Conservation (phyloP, 2,888 invertebrate species). For the Rhamnusium bicolor region DNA sequence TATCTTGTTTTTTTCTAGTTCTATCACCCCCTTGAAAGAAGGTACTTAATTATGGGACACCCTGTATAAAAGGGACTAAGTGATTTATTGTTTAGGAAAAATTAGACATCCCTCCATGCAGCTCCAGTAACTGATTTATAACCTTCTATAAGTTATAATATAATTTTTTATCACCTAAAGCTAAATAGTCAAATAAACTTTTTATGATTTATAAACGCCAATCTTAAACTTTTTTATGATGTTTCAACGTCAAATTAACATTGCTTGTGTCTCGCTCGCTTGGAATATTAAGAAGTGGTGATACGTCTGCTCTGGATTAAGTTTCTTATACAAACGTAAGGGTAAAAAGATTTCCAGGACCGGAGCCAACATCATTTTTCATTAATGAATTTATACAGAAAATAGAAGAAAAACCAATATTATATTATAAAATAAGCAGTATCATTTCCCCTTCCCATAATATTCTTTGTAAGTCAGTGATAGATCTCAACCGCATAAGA, state of each 20-base stretch:
- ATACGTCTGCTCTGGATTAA: constrained; percentile 43
- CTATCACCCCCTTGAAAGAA: too few species aligned
- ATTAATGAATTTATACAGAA: neutral
- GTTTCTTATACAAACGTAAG: constrained; percentile 39
- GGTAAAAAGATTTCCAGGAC: constrained; percentile 15
- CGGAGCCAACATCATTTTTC: neutral
- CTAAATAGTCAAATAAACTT: constrained; percentile 29
- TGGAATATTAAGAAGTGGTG: constrained; percentile 52
- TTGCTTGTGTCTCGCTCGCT: constrained; percentile 37
- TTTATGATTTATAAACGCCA: constrained; percentile 51
- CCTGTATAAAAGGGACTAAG: neutral
- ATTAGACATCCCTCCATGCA: neutral
- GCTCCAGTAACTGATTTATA: constrained; percentile 5
- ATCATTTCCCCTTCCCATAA: too few species aligned
- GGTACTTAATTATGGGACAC: too few species aligned
- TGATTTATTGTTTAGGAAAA: constrained; percentile 1
- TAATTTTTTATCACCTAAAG: constrained; percentile 34
- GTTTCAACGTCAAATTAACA: constrained; percentile 52
- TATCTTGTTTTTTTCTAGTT: too few species aligned
- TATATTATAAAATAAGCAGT: too few species aligned
- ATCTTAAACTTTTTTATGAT: constrained; percentile 51
- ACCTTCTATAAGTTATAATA: constrained; percentile 27
- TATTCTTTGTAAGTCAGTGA: too few species aligned
- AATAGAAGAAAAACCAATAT: too few species aligned
- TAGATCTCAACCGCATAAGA: too few species aligned